phyloP scores from a whole-genome alignment of 2,888 invertebrate genomes.

The Diaphora mendica region DNA sequence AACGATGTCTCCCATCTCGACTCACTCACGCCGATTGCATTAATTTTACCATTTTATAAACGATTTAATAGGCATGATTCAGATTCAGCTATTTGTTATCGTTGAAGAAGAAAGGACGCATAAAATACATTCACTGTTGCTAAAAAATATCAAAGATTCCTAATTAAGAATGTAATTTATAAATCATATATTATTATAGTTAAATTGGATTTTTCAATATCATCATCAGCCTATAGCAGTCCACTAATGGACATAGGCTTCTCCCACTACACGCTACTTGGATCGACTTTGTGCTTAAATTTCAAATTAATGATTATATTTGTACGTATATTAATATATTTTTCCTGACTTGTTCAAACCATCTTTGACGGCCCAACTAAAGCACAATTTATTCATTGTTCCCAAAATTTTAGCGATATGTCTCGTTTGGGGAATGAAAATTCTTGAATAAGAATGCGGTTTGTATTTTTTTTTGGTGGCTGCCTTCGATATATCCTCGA shows the following conservation, averaged over 20 bases:
- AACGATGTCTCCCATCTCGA: conserved; percentile 83
- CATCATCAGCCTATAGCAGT: no score
- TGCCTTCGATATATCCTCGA: conserved; percentile 79
- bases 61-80: conserved; percentile 83
- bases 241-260: no score
- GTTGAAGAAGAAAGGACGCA: conserved; percentile 52
- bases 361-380: conserved; percentile 58
- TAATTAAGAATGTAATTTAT: conserved; percentile 18
- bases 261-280: no score
- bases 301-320: no score
- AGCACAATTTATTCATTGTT: conserved; percentile 74
- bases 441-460: conserved; percentile 67
- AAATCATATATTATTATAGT: conserved; percentile 48
- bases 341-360: conserved; percentile 60
- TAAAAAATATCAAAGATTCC: conserved; percentile 44
- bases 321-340: no score
- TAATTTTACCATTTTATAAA: conserved; percentile 85
- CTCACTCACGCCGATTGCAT: conserved; percentile 83
- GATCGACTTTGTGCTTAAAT: no score
- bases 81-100: conserved; percentile 72
- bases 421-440: conserved; percentile 56
- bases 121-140: conserved; percentile 39
- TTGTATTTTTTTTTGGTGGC: conserved; percentile 66
- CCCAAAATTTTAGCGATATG: conserved; percentile 60
- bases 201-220: conserved; percentile 45